These are phyloP conservation scores for Thunnus albacares DNA, from an alignment of 2,797 vertebrate species.

Conservation along the genomic window DNA sequence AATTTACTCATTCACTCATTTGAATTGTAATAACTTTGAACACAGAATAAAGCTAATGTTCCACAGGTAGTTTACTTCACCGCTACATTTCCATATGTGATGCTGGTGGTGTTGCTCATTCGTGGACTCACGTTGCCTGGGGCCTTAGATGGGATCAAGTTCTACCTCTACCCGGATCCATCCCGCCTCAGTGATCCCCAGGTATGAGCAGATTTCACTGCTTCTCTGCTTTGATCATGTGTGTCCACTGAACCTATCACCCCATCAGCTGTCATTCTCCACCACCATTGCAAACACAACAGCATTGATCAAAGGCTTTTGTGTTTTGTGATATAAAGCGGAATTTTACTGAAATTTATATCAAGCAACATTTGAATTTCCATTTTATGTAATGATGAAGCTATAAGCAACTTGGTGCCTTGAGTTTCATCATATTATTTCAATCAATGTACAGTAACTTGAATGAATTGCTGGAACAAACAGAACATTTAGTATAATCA, in stretches of 20 bases:
- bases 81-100: slow-evolving; percentile 95
- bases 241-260: not conserved
- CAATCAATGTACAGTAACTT: not conserved
- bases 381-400: not conserved
- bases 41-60: not conserved
- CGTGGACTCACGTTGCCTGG: slow-evolving; percentile 94
- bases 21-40: too few species aligned
- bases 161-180: slow-evolving; percentile 97
- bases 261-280: not conserved
- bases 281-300: not conserved
- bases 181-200: slow-evolving; percentile 94
- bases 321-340: not conserved
- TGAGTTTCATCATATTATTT: too few species aligned
- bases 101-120: slow-evolving; percentile 92
- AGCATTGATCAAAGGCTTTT: not conserved
- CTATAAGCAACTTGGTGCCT: too few species aligned
- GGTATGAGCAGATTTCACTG: slow-evolving; percentile 80
- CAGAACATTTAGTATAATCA: not conserved
- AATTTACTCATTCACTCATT: too few species aligned
- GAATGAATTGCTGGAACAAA: not conserved
- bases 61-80: slow-evolving; percentile 94
- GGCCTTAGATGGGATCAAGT: slow-evolving; percentile 93
- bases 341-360: not conserved
- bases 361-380: not conserved
- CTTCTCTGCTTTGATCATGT: slow-evolving; percentile 4